Evolutionary conservation across 2,797 vertebrate genomes (phyloP).

Genomic region (Alca torda): DNA sequence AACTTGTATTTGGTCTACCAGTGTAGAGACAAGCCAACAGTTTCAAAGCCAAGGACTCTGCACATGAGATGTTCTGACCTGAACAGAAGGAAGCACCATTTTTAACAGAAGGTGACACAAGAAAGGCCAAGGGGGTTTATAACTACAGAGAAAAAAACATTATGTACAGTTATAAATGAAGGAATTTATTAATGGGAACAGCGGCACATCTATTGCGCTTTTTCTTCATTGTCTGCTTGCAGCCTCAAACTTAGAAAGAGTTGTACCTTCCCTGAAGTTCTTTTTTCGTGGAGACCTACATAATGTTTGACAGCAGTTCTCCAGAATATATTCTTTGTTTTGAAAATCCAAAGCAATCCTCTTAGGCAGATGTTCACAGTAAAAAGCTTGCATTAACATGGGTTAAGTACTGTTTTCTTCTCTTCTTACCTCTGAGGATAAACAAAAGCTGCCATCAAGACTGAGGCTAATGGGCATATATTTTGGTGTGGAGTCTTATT

Average conservation of each 20-base stretch:
- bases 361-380: conserved; percentile 68
- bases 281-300: background rate
- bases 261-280: background rate
- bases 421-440: background rate
- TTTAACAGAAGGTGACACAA: background rate
- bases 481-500: background rate
- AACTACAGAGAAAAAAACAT: background rate
- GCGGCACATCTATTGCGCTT: background rate
- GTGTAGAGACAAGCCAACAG: background rate
- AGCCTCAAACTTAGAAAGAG: background rate
- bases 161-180: background rate
- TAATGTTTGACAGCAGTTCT: conserved; percentile 21
- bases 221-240: background rate
- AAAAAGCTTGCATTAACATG: conserved; percentile 38
- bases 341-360: conserved; percentile 67
- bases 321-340: conserved; percentile 40
- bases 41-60: background rate
- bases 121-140: background rate
- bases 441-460: background rate
- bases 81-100: background rate
- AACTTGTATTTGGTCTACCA: background rate
- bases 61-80: background rate
- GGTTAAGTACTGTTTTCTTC: conserved; percentile 37
- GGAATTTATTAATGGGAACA: background rate
- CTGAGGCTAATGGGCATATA: background rate